These are phyloP conservation scores for Leptinotarsa haldemani DNA, from an alignment of 2,888 invertebrate species.

Conservation along the genomic window DNA sequence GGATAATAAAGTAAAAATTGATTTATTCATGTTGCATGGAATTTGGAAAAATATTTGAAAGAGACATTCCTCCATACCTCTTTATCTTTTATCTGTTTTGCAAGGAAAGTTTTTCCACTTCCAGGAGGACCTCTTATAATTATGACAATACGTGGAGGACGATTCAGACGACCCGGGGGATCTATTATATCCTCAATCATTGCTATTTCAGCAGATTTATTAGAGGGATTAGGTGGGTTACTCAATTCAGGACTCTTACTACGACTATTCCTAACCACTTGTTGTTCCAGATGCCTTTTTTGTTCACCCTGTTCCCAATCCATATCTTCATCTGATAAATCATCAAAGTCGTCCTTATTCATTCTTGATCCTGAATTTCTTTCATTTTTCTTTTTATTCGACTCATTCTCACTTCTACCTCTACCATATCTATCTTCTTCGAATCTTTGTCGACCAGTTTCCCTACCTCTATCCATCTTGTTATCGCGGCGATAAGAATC, in stretches of 20 bases:
- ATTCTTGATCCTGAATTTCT: slow-evolving; percentile 11
- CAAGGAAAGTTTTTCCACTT: slow-evolving; percentile 92
- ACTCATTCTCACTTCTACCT: slow-evolving; percentile 15
- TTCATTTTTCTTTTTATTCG: slow-evolving; percentile 17
- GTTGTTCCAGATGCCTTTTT: slow-evolving; percentile 32
- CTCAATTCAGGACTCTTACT: slow-evolving; percentile 42
- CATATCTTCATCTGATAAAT: slow-evolving; percentile 50
- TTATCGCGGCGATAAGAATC: slow-evolving; percentile 19
- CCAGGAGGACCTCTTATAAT: slow-evolving; percentile 94
- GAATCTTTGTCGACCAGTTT: slow-evolving; percentile 18
- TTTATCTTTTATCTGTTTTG: slow-evolving; percentile 86
- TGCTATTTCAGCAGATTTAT: slow-evolving; percentile 31
- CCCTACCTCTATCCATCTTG: slow-evolving; percentile 2
- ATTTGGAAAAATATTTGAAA: background rate
- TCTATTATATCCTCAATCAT: slow-evolving; percentile 85
- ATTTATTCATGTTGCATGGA: background rate
- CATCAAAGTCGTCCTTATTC: slow-evolving; percentile 49
- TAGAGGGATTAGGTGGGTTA: slow-evolving; percentile 45
- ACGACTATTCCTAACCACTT: slow-evolving; percentile 27
- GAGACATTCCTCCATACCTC: slow-evolving; percentile 67
- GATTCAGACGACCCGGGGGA: slow-evolving; percentile 81
- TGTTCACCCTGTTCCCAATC: slow-evolving; percentile 44
- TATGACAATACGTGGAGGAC: slow-evolving; percentile 85
- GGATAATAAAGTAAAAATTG: no score
- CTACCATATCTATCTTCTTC: slow-evolving; percentile 28